phyloP scores from a whole-genome alignment of 2,113 vertebrate species.

The Gymnorhina tibicen region DNA sequence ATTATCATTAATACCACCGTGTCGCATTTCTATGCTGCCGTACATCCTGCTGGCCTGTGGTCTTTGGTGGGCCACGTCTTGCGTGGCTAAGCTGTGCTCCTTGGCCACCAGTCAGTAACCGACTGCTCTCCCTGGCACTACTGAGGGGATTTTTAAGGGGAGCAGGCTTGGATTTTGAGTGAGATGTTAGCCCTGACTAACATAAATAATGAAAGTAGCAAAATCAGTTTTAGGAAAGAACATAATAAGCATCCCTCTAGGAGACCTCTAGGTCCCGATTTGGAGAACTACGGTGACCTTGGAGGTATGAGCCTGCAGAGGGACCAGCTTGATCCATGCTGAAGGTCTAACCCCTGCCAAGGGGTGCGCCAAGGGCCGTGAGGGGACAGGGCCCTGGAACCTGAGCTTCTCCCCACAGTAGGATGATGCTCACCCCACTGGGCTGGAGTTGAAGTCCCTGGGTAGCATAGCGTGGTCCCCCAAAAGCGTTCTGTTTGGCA shows the following conservation, averaged over 20 bases:
- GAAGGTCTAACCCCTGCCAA: neutral
- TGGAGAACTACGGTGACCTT: neutral
- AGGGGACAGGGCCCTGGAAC: neutral
- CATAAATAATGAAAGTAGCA: neutral
- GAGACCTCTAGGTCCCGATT: neutral
- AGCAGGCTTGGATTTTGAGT: neutral
- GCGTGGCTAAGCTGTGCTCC: neutral
- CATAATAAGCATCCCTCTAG: neutral
- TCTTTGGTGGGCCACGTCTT: neutral
- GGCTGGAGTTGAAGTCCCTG: neutral
- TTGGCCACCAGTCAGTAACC: neutral
- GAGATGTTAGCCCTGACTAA: neutral
- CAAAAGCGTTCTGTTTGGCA: neutral
- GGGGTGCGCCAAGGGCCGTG: too few species aligned
- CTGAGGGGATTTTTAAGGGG: neutral
- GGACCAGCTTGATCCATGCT: neutral
- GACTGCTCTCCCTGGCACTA: neutral
- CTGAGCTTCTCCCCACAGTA: neutral
- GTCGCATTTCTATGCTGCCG: constrained; percentile 64
- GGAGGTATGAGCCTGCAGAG: neutral
- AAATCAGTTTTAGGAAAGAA: neutral
- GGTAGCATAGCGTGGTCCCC: neutral
- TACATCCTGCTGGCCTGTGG: neutral
- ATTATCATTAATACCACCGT: constrained; percentile 71
- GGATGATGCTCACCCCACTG: neutral